These are phyloP conservation scores for Melanotaenia boesemani DNA, from an alignment of 2,797 vertebrate genomes.

Conservation along the genomic window DNA sequence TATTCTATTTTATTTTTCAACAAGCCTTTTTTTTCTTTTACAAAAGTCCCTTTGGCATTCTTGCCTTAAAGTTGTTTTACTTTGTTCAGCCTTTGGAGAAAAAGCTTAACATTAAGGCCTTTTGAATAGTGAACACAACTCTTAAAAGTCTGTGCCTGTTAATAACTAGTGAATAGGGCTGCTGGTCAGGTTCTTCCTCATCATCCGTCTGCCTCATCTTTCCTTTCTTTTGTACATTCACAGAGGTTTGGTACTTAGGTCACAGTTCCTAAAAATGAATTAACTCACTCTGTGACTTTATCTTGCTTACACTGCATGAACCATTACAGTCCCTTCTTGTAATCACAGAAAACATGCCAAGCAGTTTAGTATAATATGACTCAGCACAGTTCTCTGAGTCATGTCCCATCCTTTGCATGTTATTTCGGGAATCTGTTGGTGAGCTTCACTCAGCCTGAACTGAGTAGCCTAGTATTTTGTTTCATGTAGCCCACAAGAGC, in stretches of 20 bases:
- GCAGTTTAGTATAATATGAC: slow-evolving; percentile 19
- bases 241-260: too few relatives aligned
- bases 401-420: slow-evolving; percentile 35
- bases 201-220: too few relatives aligned
- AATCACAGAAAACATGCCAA: slow-evolving; percentile 6
- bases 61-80: too few relatives aligned
- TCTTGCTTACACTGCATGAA: background rate
- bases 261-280: background rate
- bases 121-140: background rate
- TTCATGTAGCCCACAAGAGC: slow-evolving; percentile 47
- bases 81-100: too few relatives aligned
- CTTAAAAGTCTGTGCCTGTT: background rate
- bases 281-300: background rate
- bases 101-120: too few relatives aligned
- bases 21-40: too few relatives aligned
- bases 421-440: slow-evolving; percentile 58
- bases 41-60: too few relatives aligned
- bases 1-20: too few relatives aligned
- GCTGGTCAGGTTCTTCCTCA: background rate
- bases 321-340: slow-evolving; percentile 1
- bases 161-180: background rate
- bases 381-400: slow-evolving; percentile 15
- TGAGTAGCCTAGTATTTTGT: slow-evolving; percentile 34
- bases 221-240: too few relatives aligned
- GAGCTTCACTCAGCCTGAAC: slow-evolving; percentile 28